phyloP scores from a whole-genome alignment of 2,888 invertebrate species.

The Hypena proboscidalis region DNA sequence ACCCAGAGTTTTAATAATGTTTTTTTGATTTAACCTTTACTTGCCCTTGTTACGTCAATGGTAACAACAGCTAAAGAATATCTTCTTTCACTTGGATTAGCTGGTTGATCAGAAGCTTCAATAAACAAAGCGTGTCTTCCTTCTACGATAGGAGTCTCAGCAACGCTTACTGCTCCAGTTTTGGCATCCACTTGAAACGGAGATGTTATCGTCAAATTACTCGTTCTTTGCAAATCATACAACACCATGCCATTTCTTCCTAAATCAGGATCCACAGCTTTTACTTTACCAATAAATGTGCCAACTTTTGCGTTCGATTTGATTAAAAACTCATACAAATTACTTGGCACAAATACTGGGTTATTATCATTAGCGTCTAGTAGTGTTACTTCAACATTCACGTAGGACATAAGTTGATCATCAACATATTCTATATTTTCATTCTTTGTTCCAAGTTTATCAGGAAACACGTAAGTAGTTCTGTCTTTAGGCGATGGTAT shows the following conservation, averaged over 20 bases:
- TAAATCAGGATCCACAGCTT: slow-evolving; percentile 93
- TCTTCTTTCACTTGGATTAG: slow-evolving; percentile 93
- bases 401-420: slow-evolving; percentile 82
- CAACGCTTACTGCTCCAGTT: slow-evolving; percentile 88
- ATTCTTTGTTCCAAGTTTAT: slow-evolving; percentile 68
- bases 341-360: slow-evolving; percentile 93
- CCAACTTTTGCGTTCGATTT: slow-evolving; percentile 89
- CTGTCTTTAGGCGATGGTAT: slow-evolving; percentile 60
- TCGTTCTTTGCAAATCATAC: slow-evolving; percentile 89
- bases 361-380: slow-evolving; percentile 97
- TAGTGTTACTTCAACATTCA: slow-evolving; percentile 92
- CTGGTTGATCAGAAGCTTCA: slow-evolving; percentile 93
- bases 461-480: slow-evolving; percentile 80
- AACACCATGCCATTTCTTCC: slow-evolving; percentile 90
- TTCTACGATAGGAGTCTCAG: slow-evolving; percentile 87
- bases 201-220: slow-evolving; percentile 86
- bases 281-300: slow-evolving; percentile 91
- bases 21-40: slow-evolving; percentile 63
- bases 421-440: slow-evolving; percentile 77
- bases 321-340: slow-evolving; percentile 92
- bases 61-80: slow-evolving; percentile 94
- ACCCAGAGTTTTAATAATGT: background rate
- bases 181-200: slow-evolving; percentile 90
- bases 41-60: slow-evolving; percentile 88
- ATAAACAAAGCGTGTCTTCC: slow-evolving; percentile 93